phyloP scores from a whole-genome alignment of 2,888 invertebrate species.

The Lampropteryx suffumata region DNA sequence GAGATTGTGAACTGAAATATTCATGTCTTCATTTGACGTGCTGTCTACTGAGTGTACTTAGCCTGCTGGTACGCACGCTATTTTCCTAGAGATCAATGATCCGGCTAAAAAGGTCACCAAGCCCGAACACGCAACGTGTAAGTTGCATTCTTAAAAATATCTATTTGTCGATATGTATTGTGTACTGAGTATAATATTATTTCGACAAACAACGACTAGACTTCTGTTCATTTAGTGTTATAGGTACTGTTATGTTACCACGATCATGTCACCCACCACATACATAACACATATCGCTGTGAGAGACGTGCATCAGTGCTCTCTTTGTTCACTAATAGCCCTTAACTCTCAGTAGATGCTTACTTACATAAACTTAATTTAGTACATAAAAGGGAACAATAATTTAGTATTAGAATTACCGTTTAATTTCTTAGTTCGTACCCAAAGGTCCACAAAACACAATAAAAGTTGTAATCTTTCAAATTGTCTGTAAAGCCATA shows the following conservation, averaged over 20 bases:
- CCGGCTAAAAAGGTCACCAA: constrained; percentile 30
- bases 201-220: constrained; percentile 10
- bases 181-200: constrained; percentile 6
- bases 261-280: background rate
- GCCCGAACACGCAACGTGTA: constrained; percentile 17
- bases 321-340: background rate
- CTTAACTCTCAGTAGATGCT: no score
- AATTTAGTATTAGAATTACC: no score
- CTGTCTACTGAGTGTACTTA: constrained; percentile 11
- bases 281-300: no score
- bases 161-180: constrained; percentile 4
- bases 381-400: no score
- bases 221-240: constrained; percentile 15
- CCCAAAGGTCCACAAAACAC: background rate
- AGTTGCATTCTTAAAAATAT: constrained; percentile 20
- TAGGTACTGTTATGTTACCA: constrained; percentile 8
- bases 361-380: no score
- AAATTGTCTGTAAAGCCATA: constrained; percentile 9
- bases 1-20: constrained; percentile 36
- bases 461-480: constrained; percentile 9
- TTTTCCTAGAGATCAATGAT: constrained; percentile 39
- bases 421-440: background rate
- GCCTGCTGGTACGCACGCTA: constrained; percentile 24
- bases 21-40: constrained; percentile 35
- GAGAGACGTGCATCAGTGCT: constrained; percentile 1